phyloP scores from a whole-genome alignment of 2,113 vertebrate species.

The Terrapene triunguis region DNA sequence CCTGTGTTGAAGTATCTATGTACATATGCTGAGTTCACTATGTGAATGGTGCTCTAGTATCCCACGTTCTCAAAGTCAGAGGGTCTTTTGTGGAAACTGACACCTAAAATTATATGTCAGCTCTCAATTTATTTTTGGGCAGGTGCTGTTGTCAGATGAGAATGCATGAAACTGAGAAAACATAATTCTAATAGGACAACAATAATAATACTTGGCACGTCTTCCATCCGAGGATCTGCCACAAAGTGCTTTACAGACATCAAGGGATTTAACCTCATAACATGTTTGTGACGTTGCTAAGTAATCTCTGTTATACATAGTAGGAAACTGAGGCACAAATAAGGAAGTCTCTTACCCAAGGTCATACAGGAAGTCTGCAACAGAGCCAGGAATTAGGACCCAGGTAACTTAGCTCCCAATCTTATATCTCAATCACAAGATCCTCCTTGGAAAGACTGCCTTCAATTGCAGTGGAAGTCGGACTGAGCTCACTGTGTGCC shows the following conservation, averaged over 20 bases:
- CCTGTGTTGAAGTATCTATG: background rate
- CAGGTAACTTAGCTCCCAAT: background rate
- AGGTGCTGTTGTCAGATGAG: background rate
- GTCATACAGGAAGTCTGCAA: conserved; percentile 25
- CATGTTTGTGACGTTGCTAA: background rate
- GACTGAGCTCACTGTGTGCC: background rate
- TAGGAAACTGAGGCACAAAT: background rate
- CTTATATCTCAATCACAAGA: background rate
- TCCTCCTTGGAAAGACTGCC: background rate
- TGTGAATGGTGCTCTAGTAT: background rate
- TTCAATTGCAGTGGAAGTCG: background rate
- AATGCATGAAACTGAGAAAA: background rate
- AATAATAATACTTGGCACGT: background rate
- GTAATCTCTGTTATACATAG: conserved; percentile 9
- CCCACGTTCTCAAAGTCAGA: background rate
- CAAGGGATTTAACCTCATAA: conserved; percentile 29
- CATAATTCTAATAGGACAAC: background rate
- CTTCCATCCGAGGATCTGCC: background rate
- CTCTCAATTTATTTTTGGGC: background rate
- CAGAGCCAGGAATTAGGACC: background rate
- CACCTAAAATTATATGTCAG: background rate
- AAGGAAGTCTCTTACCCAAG: conserved; percentile 9
- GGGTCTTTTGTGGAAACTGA: background rate
- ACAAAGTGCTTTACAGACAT: background rate
- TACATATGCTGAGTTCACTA: background rate